Evolutionary conservation across 2,888 invertebrate genomes (phyloP).

Genomic region (Hydropsyche betteni): DNA sequence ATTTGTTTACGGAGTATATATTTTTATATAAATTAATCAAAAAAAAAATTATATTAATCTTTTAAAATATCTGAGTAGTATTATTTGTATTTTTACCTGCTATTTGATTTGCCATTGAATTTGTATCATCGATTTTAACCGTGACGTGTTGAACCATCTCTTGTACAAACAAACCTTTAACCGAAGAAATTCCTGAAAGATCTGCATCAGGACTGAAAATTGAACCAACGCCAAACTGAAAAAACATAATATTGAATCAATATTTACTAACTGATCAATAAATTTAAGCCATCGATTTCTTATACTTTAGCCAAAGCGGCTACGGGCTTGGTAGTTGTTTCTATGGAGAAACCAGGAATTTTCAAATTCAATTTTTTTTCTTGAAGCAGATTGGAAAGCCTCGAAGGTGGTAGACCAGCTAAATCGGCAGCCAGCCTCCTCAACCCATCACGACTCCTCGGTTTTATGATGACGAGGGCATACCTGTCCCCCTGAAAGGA

Average conservation of each 20-base stretch:
- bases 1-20: too few relatives aligned
- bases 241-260: background rate
- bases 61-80: too few relatives aligned
- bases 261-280: background rate
- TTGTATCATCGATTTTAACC: constrained; percentile 69
- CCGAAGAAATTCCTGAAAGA: constrained; percentile 67
- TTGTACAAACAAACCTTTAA: constrained; percentile 71
- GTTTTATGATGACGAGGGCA: constrained; percentile 67
- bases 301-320: constrained; percentile 67
- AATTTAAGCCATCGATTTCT: constrained; percentile 5
- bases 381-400: constrained; percentile 61
- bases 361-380: constrained; percentile 64
- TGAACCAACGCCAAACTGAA: constrained; percentile 67
- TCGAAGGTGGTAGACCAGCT: constrained; percentile 61
- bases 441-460: constrained; percentile 68
- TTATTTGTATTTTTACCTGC: constrained; percentile 57
- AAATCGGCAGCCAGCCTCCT: constrained; percentile 66
- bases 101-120: constrained; percentile 62
- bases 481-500: constrained; percentile 67
- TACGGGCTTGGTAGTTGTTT: constrained; percentile 71
- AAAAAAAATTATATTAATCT: too few relatives aligned
- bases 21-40: too few relatives aligned
- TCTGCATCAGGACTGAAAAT: constrained; percentile 71
- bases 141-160: constrained; percentile 74
- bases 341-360: constrained; percentile 70